Base-by-base conservation (phyloP, 2,797 vertebrate genomes). In the Oreochromis grahami region DNA sequence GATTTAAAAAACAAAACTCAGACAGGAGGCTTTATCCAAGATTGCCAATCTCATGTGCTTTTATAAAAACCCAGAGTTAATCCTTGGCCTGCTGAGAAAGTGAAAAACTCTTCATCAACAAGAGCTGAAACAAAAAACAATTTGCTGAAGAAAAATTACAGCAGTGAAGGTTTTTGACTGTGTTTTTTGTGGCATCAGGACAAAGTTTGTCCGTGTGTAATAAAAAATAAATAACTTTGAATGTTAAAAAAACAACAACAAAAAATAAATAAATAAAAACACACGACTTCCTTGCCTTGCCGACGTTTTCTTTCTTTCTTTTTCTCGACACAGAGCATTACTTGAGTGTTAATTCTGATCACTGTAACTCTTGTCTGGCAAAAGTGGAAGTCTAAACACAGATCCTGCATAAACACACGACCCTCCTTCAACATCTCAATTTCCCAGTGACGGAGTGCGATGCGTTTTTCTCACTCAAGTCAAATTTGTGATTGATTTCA, bases 401-500 rank as follows among this genome's bases (percentile, higher is more conserved):
- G 26, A 70, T 48, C 50, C 19, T 1, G 63, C 24, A 32, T 26
- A 21, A 55, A 74, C 70, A 74, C 17, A 8, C 17, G 13, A 34
- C 51, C 24, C 78, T 82, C 52, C 65, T 24, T 52, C 48, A 6
- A 6, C 21, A 51, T 84, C 84, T 83, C 77, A 26, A 7, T 85
- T 77, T 84, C 65, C 52, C 86, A 2, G 24, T 58, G 83, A 83
- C 56, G 55, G 79, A 84, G 77, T 60, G 15, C 2, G 77, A 79
- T 34, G 79, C 38, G 7, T 89, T 88, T 78, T 43, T 83, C 77
- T 84, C n/a, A 52, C 80, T 84, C 82, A 78, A 80, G 86, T 85
- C 53, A 36, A 58, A 52, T 83, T 86, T 88, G 92, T 96, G 93
- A 95, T 94, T 93, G 91, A 95, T 96, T 91, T 86, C 79, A 58